Percentiles rank a stretch among this genome's conserved stretches.
These are phyloP conservation scores for Thymelicus sylvestris DNA, from an alignment of 2,888 invertebrate species.

Conservation along the genomic window DNA sequence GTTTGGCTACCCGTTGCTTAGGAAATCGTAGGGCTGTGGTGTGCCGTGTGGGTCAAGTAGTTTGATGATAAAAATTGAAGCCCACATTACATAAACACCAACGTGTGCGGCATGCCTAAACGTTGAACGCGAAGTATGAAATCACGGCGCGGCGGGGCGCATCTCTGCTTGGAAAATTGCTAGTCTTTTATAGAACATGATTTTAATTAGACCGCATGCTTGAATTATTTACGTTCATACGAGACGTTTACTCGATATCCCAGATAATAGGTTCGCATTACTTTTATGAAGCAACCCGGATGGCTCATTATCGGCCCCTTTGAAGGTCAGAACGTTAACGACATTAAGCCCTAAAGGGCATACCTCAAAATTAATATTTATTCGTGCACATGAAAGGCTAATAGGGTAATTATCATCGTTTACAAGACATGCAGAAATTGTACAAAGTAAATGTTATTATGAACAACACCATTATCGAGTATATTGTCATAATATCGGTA, in stretches of 20 bases:
- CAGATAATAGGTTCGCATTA: slow-evolving; percentile 16
- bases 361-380: slow-evolving; percentile 30
- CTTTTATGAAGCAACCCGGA: slow-evolving; percentile 15
- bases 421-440: background rate
- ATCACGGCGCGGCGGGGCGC: slow-evolving; percentile 75
- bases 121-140: slow-evolving; percentile 46
- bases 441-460: slow-evolving; percentile 8
- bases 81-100: background rate
- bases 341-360: slow-evolving; percentile 20
- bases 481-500: background rate
- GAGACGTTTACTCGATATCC: slow-evolving; percentile 38
- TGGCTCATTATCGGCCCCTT: slow-evolving; percentile 25
- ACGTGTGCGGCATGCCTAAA: slow-evolving; percentile 3
- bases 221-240: slow-evolving; percentile 48
- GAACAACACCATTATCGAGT: background rate
- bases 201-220: slow-evolving; percentile 65
- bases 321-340: slow-evolving; percentile 21
- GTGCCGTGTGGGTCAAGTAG: too few species aligned
- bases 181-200: slow-evolving; percentile 64
- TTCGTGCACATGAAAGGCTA: slow-evolving; percentile 14
- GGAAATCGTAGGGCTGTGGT: too few species aligned
- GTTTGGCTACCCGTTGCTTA: too few species aligned
- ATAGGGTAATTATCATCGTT: slow-evolving; percentile 25
- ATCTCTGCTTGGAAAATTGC: slow-evolving; percentile 54
- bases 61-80: too few species aligned